Percentiles rank a stretch among this genome's conserved stretches.
Conservation (phyloP, 2,888 invertebrate genomes). For the Cerastoderma edule region DNA sequence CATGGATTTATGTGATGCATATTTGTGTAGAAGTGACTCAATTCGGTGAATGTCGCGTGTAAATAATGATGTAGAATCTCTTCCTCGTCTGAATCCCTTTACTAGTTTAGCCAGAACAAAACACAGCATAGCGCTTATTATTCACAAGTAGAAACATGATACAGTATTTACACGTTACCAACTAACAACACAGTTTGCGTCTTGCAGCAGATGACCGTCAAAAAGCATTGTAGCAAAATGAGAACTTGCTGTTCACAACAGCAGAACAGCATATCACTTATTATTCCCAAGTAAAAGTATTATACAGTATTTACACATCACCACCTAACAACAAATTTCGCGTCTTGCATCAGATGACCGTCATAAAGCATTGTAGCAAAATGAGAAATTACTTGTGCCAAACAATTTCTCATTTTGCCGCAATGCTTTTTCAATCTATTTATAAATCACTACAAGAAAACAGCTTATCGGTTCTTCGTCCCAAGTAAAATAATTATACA, state of each 20-base stretch:
- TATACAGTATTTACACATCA: no score
- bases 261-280: not conserved
- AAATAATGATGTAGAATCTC: not conserved
- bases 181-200: not conserved
- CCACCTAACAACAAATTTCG: no score
- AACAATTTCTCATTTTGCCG: conserved; percentile 8
- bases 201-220: no score
- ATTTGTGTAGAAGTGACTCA: no score
- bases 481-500: not conserved
- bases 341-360: no score
- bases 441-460: not conserved
- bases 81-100: not conserved
- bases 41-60: no score
- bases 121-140: not conserved
- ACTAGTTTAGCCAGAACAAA: not conserved
- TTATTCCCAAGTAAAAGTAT: not conserved
- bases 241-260: conserved; percentile 4
- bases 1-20: no score
- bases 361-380: no score
- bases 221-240: conserved; percentile 4
- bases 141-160: not conserved
- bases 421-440: no score
- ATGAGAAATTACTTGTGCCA: no score
- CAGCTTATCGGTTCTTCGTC: not conserved
- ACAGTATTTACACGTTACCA: not conserved